Conservation (phyloP, 2,888 invertebrate genomes). For the Coelinius sp. region DNA sequence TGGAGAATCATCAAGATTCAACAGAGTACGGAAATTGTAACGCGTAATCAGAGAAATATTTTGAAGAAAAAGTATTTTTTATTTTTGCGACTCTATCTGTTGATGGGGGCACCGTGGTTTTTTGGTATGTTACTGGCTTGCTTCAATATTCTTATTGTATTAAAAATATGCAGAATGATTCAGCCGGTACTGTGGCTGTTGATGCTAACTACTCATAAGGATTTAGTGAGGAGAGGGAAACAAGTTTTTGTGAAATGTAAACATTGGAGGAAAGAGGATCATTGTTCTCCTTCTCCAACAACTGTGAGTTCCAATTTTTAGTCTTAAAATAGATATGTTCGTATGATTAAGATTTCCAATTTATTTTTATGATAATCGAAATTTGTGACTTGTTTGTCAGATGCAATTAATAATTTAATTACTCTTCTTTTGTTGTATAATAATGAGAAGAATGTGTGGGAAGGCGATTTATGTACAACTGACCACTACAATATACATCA, state of each 20-base stretch:
- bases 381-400: not conserved
- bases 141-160: conserved; percentile 51
- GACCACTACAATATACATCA: not conserved
- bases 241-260: not conserved
- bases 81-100: conserved; percentile 55
- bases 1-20: conserved; percentile 55
- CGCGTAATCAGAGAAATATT: conserved; percentile 48
- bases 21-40: conserved; percentile 53
- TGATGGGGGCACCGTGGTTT: conserved; percentile 63
- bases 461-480: not conserved
- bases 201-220: conserved; percentile 46
- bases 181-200: conserved; percentile 58
- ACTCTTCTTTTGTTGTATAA: not conserved
- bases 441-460: no score
- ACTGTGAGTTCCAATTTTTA: not conserved
- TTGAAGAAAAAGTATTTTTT: conserved; percentile 56
- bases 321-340: not conserved
- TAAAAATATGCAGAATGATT: conserved; percentile 55
- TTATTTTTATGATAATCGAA: not conserved
- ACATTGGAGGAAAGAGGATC: not conserved
- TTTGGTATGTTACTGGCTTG: conserved; percentile 54
- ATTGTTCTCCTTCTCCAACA: not conserved
- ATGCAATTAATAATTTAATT: not conserved
- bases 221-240: conserved; percentile 35
- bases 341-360: not conserved